A percentile compares a stretch with the other conserved stretches of the same genome.
These are phyloP conservation scores for Trachops cirrhosus DNA, from an alignment of 2,797 vertebrate species.

Conservation along the genomic window DNA sequence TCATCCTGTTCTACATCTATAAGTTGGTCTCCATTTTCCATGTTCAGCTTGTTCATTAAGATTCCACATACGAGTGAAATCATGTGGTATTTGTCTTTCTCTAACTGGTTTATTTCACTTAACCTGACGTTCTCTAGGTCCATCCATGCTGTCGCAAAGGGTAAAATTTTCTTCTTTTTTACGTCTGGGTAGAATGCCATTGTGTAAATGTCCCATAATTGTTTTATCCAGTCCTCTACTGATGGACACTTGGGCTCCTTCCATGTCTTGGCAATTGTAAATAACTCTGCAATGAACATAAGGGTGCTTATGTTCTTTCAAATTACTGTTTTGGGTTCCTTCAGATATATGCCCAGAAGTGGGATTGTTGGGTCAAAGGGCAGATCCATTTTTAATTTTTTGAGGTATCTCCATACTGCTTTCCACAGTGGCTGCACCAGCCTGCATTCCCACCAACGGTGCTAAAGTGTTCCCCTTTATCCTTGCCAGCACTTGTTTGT, in stretches of 20 bases:
- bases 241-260: neutral
- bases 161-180: neutral
- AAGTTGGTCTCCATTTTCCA: neutral
- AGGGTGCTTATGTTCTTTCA: neutral
- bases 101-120: neutral
- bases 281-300: neutral
- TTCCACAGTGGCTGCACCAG: neutral
- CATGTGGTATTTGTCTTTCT: neutral
- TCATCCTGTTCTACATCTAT: neutral
- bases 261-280: neutral
- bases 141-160: neutral
- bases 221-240: neutral
- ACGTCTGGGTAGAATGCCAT: neutral
- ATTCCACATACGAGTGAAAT: neutral
- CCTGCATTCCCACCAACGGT: neutral
- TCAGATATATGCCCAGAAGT: neutral
- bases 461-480: neutral
- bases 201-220: neutral
- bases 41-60: neutral
- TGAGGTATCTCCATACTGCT: neutral
- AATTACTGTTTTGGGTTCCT: neutral
- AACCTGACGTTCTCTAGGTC: neutral
- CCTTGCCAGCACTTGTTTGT: neutral
- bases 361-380: neutral
- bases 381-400: neutral